Evolutionary conservation across 2,797 vertebrate genomes (phyloP).

Genomic region (Gobionotothen gibberifrons): DNA sequence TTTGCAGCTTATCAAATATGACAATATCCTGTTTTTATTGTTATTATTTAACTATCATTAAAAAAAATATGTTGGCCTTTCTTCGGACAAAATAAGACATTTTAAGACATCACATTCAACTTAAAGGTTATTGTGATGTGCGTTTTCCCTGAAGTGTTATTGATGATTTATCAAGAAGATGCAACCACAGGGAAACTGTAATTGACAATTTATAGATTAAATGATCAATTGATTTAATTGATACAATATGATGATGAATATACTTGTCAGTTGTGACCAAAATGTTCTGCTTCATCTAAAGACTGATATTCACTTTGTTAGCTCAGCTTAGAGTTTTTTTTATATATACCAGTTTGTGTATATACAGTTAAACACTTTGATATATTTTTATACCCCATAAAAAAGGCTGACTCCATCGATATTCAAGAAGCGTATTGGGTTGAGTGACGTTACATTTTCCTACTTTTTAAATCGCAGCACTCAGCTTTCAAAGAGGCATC

Average conservation of each 20-base stretch:
- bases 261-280: background rate
- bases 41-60: background rate
- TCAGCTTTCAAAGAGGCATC: slow-evolving; percentile 52
- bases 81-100: background rate
- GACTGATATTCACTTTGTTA: slow-evolving; percentile 4
- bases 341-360: slow-evolving; percentile 13
- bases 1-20: background rate
- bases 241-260: no score
- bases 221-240: background rate
- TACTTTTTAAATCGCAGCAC: slow-evolving; percentile 25
- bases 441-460: slow-evolving; percentile 58
- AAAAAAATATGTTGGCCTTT: background rate
- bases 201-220: background rate
- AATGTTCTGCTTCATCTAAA: background rate
- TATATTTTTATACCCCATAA: slow-evolving; percentile 40
- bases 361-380: slow-evolving; percentile 20
- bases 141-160: background rate
- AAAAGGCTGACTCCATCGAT: slow-evolving; percentile 36
- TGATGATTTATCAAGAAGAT: background rate
- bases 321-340: background rate
- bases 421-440: slow-evolving; percentile 48
- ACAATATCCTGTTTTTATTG: background rate
- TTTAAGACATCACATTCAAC: background rate
- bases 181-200: background rate
- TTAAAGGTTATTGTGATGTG: background rate